Percentiles rank a stretch among this genome's conserved stretches.
phyloP scores from a whole-genome alignment of 1,140 invertebrate genomes.

The silkworm (Bombyx mori) region ASM3026992v2 NC_085131.1:9259501-9260000 shows the following conservation, averaged over 20 bases:
- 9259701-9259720: conserved; percentile 49
- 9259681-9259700: conserved; percentile 57
- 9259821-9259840: conserved; percentile 36
- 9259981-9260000: conserved; percentile 58
- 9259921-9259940: conserved; percentile 52
- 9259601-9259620: conserved; percentile 61
- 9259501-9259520: conserved; percentile 56
- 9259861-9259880: conserved; percentile 42
- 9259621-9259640: conserved; percentile 50
- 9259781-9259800: conserved; percentile 32
- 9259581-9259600: conserved; percentile 62
- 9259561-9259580: conserved; percentile 47
- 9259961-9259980: conserved; percentile 62
- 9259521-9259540: conserved; percentile 61
- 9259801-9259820: conserved; percentile 30
- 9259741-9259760: conserved; percentile 37
- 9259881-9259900: conserved; percentile 52
- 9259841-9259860: conserved; percentile 41
- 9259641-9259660: conserved; percentile 28
- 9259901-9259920: conserved; percentile 56
- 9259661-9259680: conserved; percentile 62
- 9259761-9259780: conserved; percentile 43
- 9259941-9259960: conserved; percentile 59
- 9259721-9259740: conserved; percentile 54
- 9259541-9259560: conserved; percentile 50